Evolutionary conservation across 1,140 invertebrate genomes (phyloP).

Genomic region (Dendroctonus valens): DNA sequence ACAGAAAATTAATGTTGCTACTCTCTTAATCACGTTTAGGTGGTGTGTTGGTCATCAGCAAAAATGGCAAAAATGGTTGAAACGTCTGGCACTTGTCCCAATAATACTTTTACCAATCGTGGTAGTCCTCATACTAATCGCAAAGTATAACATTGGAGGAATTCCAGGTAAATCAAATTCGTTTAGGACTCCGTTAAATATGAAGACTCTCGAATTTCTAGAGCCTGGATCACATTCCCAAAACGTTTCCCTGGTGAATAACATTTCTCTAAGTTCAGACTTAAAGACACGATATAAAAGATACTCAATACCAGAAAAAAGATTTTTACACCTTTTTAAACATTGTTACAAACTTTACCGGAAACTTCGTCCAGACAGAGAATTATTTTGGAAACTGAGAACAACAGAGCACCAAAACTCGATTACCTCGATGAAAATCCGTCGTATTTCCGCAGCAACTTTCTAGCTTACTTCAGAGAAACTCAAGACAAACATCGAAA

Average conservation of each 20-base stretch:
- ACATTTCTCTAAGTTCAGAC: no score
- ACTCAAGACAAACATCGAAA: conserved; percentile 10
- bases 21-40: conserved; percentile 30
- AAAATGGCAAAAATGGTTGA: conserved; percentile 42
- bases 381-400: conserved; percentile 25
- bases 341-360: conserved; percentile 32
- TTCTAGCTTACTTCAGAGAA: conserved; percentile 11
- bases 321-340: conserved; percentile 31
- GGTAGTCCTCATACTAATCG: conserved; percentile 35
- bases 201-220: no score
- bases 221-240: no score
- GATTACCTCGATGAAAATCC: conserved; percentile 29
- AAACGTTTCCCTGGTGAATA: no score
- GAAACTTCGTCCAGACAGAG: conserved; percentile 17
- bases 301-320: conserved; percentile 2
- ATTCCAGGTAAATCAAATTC: conserved; percentile 9
- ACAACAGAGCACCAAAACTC: conserved; percentile 28
- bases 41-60: conserved; percentile 46
- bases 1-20: no score
- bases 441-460: conserved; percentile 22
- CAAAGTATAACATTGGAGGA: conserved; percentile 13
- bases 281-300: no score
- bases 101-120: conserved; percentile 40
- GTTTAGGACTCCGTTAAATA: no score
- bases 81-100: conserved; percentile 43